A percentile compares a stretch with the other conserved stretches of the same genome.
phyloP scores from a whole-genome alignment of 2,888 invertebrate species.

The Leucophenga montana region DNA sequence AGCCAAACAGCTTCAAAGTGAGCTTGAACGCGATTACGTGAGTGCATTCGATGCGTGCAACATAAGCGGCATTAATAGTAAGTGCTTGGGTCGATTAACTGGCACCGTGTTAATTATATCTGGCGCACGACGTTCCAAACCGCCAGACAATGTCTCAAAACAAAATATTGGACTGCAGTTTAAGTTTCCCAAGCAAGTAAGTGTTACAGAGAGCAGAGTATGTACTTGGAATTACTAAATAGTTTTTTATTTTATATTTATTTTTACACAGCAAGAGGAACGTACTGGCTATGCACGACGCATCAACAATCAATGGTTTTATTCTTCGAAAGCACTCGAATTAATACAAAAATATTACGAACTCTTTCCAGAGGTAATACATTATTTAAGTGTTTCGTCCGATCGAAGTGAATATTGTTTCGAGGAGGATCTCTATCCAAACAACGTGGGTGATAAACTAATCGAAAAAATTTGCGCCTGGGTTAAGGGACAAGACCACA shows the following conservation, averaged over 20 bases:
- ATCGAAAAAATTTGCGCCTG: constrained; percentile 77
- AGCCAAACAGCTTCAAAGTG: constrained; percentile 55
- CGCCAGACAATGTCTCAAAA: constrained; percentile 73
- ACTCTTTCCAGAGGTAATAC: constrained; percentile 84
- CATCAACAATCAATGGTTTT: constrained; percentile 83
- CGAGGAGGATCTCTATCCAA: constrained; percentile 80
- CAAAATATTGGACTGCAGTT: constrained; percentile 92
- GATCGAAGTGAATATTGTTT: constrained; percentile 77
- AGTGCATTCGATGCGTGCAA: constrained; percentile 60
- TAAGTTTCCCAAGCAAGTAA: constrained; percentile 89
- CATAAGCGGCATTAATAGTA: constrained; percentile 77
- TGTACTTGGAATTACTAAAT: not conserved
- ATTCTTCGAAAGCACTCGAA: constrained; percentile 83
- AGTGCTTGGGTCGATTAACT: constrained; percentile 88
- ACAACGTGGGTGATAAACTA: constrained; percentile 69
- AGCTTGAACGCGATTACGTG: constrained; percentile 57
- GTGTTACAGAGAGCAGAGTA: constrained; percentile 12
- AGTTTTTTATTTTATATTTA: not conserved
- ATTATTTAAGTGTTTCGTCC: constrained; percentile 73
- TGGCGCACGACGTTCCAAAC: constrained; percentile 72
- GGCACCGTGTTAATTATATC: constrained; percentile 83
- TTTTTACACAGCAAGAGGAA: constrained; percentile 76
- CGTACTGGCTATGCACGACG: constrained; percentile 88
- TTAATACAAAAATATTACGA: constrained; percentile 81
- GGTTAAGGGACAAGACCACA: constrained; percentile 82